Conservation (phyloP, 2,797 vertebrate species). For the Acrocephalus scirpaceus region DNA sequence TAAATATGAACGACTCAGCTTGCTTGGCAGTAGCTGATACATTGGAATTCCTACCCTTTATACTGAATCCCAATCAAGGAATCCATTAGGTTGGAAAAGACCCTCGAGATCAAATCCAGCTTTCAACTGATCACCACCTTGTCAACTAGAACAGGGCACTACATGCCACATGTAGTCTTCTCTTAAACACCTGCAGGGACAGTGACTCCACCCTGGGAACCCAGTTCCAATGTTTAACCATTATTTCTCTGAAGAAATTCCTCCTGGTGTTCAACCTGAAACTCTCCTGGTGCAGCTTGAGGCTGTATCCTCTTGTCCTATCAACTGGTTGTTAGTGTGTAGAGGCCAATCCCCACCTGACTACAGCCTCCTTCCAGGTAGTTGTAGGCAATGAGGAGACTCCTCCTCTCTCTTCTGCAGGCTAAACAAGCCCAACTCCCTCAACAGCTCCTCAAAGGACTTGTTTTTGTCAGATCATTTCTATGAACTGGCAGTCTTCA, state of each 20-base stretch:
- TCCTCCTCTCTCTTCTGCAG: neutral
- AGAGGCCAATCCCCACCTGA: neutral
- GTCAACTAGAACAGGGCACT: neutral
- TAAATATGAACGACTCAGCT: neutral
- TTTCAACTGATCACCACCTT: neutral
- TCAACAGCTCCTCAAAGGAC: neutral
- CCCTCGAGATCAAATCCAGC: accelerated
- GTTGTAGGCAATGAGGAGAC: neutral
- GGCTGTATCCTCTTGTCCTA: neutral
- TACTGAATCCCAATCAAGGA: neutral
- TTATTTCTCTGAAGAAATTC: neutral
- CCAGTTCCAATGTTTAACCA: neutral
- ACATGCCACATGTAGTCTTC: accelerated
- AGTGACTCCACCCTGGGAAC: neutral
- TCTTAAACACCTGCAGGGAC: neutral
- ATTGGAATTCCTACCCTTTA: neutral
- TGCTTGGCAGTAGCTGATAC: neutral
- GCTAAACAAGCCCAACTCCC: neutral
- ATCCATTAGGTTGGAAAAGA: neutral
- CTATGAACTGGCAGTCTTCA: neutral
- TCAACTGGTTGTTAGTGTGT: too few species aligned
- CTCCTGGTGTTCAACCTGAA: neutral
- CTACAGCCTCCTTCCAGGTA: neutral
- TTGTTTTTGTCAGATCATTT: neutral
- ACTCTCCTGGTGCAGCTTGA: neutral